phyloP scores from a whole-genome alignment of 92 coral and sea anemone genomes.

The Desmophyllum pertusum region DNA sequence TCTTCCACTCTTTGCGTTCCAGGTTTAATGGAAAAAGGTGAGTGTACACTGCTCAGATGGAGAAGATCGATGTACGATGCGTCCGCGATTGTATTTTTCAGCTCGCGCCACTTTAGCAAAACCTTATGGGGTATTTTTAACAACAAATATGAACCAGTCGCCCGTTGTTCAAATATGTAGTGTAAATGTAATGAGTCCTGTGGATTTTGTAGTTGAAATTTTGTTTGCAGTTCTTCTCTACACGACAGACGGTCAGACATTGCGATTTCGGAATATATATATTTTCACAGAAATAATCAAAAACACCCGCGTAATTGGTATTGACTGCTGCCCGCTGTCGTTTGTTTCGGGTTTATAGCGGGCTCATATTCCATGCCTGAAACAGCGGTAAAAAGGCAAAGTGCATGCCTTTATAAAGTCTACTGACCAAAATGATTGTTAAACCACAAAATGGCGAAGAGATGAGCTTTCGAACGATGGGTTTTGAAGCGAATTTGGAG shows the following conservation, averaged over 20 bases:
- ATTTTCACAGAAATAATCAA: background rate
- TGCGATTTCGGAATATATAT: background rate
- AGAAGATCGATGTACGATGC: constrained; percentile 12
- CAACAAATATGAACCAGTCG: constrained; percentile 9
- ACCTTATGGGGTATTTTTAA: constrained; percentile 27
- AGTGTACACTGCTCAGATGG: constrained; percentile 21
- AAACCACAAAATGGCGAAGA: background rate
- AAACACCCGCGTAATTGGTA: constrained; percentile 15
- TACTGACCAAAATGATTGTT: constrained; percentile 9
- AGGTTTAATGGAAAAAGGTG: constrained; percentile 43
- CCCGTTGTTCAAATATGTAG: constrained; percentile 33
- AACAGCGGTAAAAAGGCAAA: constrained; percentile 17
- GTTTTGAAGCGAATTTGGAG: constrained; percentile 15
- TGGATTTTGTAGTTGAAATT: constrained; percentile 30
- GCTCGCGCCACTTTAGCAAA: constrained; percentile 30
- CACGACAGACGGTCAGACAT: constrained; percentile 19
- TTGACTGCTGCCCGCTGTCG: constrained; percentile 16
- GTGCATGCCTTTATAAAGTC: background rate
- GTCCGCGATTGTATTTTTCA: background rate
- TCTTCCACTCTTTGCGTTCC: constrained; percentile 23
- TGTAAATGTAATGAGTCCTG: constrained; percentile 33
- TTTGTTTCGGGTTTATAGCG: constrained; percentile 2
- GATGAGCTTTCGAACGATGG: constrained; percentile 12
- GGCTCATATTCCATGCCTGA: constrained; percentile 6
- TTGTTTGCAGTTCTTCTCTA: constrained; percentile 35